Evolutionary conservation across 2,888 invertebrate genomes (phyloP), one percentile per base, ranked within the genome.

Genomic region (Cryptus viduatorius): DNA sequence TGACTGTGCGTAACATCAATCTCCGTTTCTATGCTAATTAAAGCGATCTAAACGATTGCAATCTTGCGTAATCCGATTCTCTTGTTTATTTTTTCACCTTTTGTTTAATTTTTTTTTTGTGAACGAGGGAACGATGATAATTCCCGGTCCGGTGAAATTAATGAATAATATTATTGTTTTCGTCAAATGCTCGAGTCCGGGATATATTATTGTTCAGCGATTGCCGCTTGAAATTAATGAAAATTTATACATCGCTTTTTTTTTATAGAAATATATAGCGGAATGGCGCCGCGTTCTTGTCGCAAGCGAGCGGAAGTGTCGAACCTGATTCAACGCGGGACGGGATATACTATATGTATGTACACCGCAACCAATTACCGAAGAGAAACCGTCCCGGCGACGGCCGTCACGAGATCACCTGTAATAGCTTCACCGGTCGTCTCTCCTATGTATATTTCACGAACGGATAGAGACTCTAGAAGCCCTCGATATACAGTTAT

Each of bases 381-480:
- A 71, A 76, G 79, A 83, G 83, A 83, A 83, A 83, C 75, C 83
- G 79, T 79, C 75, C 37, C 42, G 68, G 59, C 72, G 68, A 67
- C 72, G 29, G 14, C 69, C 68, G 83, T 79, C 83, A 83, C 83
- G 83, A 83, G 83, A 83, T 76, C 83, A 76, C 42, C 75, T 65
- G 83, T 83, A 83, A 83, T 79, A 75, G 75, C 65, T 76, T 61
- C 79, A 72, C 19, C 64, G 56, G 12, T 42, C 53, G 56, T 75
- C 19, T 29, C 14, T 71, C 53, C 71, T 69, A 42, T 68, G 73
- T 31, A 72, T 78, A 77, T 82, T 82, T 72, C 46, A 31, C 69
- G 5, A 31, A 19, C 56, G 29, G 24, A 69, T 29, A 73, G 5
- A 73, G n/a, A 31, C 46, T 37, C n/a, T 14, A 5, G 7, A 4